Evolutionary conservation across 2,888 invertebrate species (phyloP), one percentile per base, ranked within the genome.

Genomic region (Mechanitis messenoides): DNA sequence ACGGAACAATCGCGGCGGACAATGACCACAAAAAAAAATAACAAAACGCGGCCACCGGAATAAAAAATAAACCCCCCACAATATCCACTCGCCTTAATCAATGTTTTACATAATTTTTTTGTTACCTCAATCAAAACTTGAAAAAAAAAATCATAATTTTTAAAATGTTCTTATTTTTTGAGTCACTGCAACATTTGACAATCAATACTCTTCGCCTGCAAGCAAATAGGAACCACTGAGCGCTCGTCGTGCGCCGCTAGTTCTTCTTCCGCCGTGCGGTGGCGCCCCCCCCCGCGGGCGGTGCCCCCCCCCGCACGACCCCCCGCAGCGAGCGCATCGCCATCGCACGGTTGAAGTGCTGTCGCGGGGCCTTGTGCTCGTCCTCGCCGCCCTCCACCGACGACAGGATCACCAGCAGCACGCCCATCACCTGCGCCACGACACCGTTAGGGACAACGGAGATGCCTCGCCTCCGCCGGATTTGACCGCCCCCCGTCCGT

Each of bases 261-360:
- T 20, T 20, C 20, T 20, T 20, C 20, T 20, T 20, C 20, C 20
- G 20, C 20, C 20, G 20, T 20, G 20, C 20, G 20, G 20, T 20
- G 20, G 20, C 81, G 46, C 88, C 35, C 35, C 35, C 4, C 35
- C 4, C 35, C 35, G 35, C 35, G 4, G 4, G 4, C 35, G 35
- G 35, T 2, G 6, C 76, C 3, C 85, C 69, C 58, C 81, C 82
- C 4, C 85, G 77, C 7, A 91, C 72, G 55, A 91, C 89, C 54
- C 93, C 92, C 55, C 93, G 91, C 53, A 97, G 90, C 58, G 95
- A 95, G 12, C 96, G 92, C 96, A 96, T 96, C 20, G 96, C 96
- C 94, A 96, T 95, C 12, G 96, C 95, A 71, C 96, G 92, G 86
- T 96, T 96, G 84, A 96, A 96, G 79, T 96, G 96, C 78, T 96